Base-by-base conservation (phyloP, 2,888 invertebrate genomes). In the Blastobasis adustella region DNA sequence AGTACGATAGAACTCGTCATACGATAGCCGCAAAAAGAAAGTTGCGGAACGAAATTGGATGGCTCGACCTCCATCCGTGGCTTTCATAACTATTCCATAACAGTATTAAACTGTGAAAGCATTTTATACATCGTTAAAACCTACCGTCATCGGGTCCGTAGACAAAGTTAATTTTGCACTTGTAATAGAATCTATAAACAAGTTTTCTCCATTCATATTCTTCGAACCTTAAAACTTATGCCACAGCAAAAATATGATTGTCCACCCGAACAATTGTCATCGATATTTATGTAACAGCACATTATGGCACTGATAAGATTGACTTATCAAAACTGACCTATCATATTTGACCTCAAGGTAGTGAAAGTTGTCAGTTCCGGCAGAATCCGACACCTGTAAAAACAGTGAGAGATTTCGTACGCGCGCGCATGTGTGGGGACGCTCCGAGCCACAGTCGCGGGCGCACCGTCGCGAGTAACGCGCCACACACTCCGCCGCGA, bases 311-410 rank as follows among this genome's bases (percentile, higher is more conserved):
- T 67, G 69, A 71, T 70, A 65, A 59, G 54, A 66, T 23, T 62
- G 66, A 68, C 65, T 70, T 73, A 73, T 74, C 76, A 75, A 73
- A 72, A 63, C 53, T 71, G 73, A 71, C 69, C 69, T 56, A 59
- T 60, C 64, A 71, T 56, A 62, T 58, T 61, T 76, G 79, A 80
- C 84, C 80, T 65, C 56, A 59, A 50, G 57, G 56, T 52, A 71
- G 87, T 76, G 86, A 86, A 86, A 87, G 86, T 79, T 61, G 69
- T 55, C 60, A 85, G 83, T 80, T 87, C 87, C 86, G 86, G 87
- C 63, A 82, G 67, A 74, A 82, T 76, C 78, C 78, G 80, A 82
- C 81, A 81, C 75, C 71, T 71, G 79, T 73, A 73, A 71, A 76
- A 65, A 66, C 72, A 73, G 74, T 77, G 76, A 71, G 76, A 76